Evolutionary conservation across 1,140 invertebrate species (phyloP), one percentile per base, ranked within the genome.

Genomic region (Zaprionus capensis): DNA sequence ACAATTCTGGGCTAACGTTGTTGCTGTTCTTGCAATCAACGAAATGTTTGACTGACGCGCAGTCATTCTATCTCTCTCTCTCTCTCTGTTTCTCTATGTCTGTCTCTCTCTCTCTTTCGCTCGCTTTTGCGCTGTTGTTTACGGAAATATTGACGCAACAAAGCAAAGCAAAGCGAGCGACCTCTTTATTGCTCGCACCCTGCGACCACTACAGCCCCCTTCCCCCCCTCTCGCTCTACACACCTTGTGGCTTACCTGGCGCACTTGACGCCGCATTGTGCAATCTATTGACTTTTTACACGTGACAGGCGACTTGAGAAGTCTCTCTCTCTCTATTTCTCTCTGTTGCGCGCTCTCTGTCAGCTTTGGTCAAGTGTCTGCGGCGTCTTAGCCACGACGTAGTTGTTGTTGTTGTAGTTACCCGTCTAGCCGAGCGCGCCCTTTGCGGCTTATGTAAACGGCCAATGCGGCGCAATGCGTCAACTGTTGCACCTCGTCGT

Each of bases 201-300:
- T 1, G 49, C 78, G 41, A 67, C 56, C 46, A 14, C 17, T 59
- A n/a, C 22, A 17, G 28, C 2, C 5, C 62, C 44, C 6, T 36
- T 4, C n/a, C 17, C 17, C 34, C 57, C 11, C 26, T 28, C 26
- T 26, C 28, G 41, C 56, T 44, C 17, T 20, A 9, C 28, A 41
- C 9, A 7, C n/a, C 5, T 9, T n/a, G 31, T 34, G 55, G 14
- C 51, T 38, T 36, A 24, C 20, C 31, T 20, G 57, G 71, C 72
- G 58, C 84, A 88, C 84, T 88, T 88, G 78, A 83, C 58, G 85
- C 81, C 85, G 70, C 84, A 86, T 90, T 90, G 79, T 90, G 85
- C 84, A 88, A 88, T 88, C 65, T 88, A 88, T 88, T 88, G 84
- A 88, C 84, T 88, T 84, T 88, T 83, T 88, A 90, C 85, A 88